Evolutionary conservation across 2,888 invertebrate genomes (phyloP).

Genomic region (Theretra japonica): DNA sequence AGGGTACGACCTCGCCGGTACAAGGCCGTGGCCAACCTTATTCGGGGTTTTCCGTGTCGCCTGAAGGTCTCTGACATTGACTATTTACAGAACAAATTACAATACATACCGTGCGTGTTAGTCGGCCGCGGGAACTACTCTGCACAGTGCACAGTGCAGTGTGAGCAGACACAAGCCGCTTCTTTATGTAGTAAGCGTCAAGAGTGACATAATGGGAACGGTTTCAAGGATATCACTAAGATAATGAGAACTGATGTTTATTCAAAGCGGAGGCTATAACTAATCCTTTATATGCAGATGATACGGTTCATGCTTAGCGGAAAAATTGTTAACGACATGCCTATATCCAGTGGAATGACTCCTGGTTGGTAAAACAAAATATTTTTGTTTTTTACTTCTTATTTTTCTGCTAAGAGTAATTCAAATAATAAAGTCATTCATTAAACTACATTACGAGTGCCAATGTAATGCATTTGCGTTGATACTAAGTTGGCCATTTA

Average conservation of each 20-base stretch:
- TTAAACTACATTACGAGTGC: background rate
- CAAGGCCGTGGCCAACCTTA: slow-evolving; percentile 66
- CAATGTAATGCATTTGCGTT: background rate
- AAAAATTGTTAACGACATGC: slow-evolving; percentile 1
- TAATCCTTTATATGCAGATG: slow-evolving; percentile 9
- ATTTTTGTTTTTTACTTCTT: too few relatives aligned
- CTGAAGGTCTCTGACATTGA: slow-evolving; percentile 71
- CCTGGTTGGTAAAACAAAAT: background rate
- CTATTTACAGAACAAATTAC: slow-evolving; percentile 62
- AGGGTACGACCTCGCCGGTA: slow-evolving; percentile 60
- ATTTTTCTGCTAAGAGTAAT: background rate
- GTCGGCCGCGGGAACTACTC: background rate
- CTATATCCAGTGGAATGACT: background rate
- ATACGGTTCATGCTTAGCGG: background rate
- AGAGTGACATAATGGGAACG: slow-evolving; percentile 45
- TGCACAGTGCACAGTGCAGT: slow-evolving; percentile 30
- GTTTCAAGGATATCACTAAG: slow-evolving; percentile 43
- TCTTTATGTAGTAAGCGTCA: slow-evolving; percentile 45
- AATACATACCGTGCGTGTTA: slow-evolving; percentile 38
- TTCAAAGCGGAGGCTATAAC: slow-evolving; percentile 29
- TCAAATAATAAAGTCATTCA: background rate
- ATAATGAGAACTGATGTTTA: slow-evolving; percentile 34
- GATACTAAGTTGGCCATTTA: background rate
- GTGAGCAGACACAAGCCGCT: slow-evolving; percentile 49
- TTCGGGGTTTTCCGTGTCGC: slow-evolving; percentile 73